Evolutionary conservation across 2,113 vertebrate species (phyloP).

Genomic region (Capreolus pygargus): DNA sequence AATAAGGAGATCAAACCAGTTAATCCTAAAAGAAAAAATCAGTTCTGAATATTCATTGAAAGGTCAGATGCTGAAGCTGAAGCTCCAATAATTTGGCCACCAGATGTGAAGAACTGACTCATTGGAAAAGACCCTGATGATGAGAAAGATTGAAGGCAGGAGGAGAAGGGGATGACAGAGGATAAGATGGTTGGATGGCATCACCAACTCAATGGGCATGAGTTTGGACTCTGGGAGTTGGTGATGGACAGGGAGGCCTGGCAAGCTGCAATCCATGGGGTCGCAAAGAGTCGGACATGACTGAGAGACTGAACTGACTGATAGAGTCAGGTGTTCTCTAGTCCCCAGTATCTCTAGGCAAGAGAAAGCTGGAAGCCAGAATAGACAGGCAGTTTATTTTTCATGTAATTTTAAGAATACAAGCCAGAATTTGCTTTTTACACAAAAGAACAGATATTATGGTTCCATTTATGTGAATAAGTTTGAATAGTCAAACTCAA

Average conservation of each 20-base stretch:
- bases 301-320: background rate
- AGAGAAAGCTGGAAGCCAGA: background rate
- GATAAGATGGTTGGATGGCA: background rate
- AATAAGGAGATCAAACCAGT: background rate
- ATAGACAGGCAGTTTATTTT: background rate
- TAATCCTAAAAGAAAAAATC: background rate
- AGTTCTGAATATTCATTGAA: background rate
- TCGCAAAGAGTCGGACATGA: background rate
- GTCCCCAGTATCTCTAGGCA: background rate
- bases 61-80: background rate
- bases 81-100: background rate
- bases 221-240: background rate
- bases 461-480: background rate
- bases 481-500: background rate
- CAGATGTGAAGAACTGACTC: background rate
- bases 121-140: background rate
- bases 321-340: background rate
- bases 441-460: background rate
- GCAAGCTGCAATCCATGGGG: background rate
- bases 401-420: background rate
- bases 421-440: background rate
- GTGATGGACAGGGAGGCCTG: background rate
- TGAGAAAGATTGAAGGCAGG: background rate
- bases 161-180: background rate
- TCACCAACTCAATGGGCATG: background rate